phyloP scores from a whole-genome alignment of 2,113 vertebrate genomes.

The Rutilus rutilus region DNA sequence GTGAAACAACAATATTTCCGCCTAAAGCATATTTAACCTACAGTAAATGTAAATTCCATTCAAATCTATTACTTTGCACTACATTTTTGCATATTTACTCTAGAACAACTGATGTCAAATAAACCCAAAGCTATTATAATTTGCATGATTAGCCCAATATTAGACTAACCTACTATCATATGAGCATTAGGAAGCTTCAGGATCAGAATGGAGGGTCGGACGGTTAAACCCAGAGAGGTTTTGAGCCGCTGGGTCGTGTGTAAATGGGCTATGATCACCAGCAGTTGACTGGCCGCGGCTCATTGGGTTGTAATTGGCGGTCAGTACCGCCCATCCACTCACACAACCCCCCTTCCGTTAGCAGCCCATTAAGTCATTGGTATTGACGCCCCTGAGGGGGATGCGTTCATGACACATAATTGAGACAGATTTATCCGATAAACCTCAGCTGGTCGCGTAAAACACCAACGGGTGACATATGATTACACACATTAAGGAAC shows the following conservation, averaged over 20 bases:
- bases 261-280: constrained; percentile 65
- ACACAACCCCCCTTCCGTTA: constrained; percentile 69
- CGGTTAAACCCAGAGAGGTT: constrained; percentile 66
- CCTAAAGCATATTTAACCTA: background rate
- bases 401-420: constrained; percentile 51
- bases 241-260: constrained; percentile 62
- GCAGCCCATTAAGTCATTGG: constrained; percentile 74
- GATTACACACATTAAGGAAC: constrained; percentile 56
- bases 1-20: background rate
- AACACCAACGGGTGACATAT: constrained; percentile 58
- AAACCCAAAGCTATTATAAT: background rate
- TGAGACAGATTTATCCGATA: constrained; percentile 50
- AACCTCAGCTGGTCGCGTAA: constrained; percentile 31
- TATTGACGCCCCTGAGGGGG: constrained; percentile 68
- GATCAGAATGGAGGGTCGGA: constrained; percentile 63
- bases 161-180: background rate
- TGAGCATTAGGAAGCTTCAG: constrained; percentile 16
- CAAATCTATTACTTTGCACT: background rate
- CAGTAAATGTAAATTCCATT: constrained; percentile 2
- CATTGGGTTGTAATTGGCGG: constrained; percentile 79
- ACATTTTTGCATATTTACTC: background rate
- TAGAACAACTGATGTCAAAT: background rate
- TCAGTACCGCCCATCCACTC: constrained; percentile 62
- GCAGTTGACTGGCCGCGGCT: constrained; percentile 67
- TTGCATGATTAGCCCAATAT: constrained; percentile 20